Evolutionary conservation across 1,140 invertebrate species (phyloP).

Genomic region (Bombus soroeensis): DNA sequence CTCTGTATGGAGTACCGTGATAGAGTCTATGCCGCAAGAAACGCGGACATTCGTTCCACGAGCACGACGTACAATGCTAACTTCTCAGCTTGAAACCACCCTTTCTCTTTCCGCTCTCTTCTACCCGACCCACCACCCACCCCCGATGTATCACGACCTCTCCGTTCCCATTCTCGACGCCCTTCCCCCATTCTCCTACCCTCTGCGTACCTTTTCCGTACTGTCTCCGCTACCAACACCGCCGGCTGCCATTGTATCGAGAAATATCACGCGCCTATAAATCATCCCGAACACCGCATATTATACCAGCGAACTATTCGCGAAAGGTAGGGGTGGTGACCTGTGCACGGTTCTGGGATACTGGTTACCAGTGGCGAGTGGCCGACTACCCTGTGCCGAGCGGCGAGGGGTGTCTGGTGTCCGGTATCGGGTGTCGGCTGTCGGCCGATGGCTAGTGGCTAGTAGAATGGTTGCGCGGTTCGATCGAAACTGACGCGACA

Average conservation of each 20-base stretch:
- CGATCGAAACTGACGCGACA: slow-evolving; percentile 74
- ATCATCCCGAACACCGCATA: slow-evolving; percentile 73
- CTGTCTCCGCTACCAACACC: slow-evolving; percentile 49
- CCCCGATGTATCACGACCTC: slow-evolving; percentile 42
- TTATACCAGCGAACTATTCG: slow-evolving; percentile 73
- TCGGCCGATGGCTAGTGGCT: slow-evolving; percentile 31
- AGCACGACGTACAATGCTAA: slow-evolving; percentile 70
- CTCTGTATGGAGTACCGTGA: slow-evolving; percentile 68
- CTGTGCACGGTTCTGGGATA: slow-evolving; percentile 27
- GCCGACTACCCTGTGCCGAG: neutral
- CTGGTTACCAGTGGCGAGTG: slow-evolving; percentile 15
- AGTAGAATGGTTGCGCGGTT: slow-evolving; percentile 20
- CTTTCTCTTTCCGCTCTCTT: slow-evolving; percentile 32
- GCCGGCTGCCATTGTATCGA: slow-evolving; percentile 72
- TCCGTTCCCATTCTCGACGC: slow-evolving; percentile 47
- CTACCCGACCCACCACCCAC: neutral
- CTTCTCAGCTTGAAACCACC: slow-evolving; percentile 66
- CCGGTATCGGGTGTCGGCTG: slow-evolving; percentile 39
- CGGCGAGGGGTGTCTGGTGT: slow-evolving; percentile 35
- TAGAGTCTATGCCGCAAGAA: slow-evolving; percentile 76
- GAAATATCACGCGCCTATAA: slow-evolving; percentile 76
- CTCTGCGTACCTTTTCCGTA: slow-evolving; percentile 45
- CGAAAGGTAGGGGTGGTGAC: slow-evolving; percentile 46
- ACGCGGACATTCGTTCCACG: slow-evolving; percentile 73
- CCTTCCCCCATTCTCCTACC: slow-evolving; percentile 42